Evolutionary conservation across 2,113 vertebrate species (phyloP).

Genomic region (Emydocephalus ijimae): DNA sequence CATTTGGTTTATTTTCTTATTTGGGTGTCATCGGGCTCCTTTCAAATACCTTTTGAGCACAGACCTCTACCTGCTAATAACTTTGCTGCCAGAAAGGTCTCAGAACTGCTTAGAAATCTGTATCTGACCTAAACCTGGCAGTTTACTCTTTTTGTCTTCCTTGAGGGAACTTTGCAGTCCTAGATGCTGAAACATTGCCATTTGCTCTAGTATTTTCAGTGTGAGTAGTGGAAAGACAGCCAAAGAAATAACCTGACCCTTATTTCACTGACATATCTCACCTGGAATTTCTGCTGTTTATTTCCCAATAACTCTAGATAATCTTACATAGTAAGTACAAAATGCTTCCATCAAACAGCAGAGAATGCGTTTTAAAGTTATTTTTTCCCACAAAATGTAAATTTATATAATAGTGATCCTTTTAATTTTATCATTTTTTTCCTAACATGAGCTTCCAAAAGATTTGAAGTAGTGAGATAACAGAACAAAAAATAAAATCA

Average conservation of each 20-base stretch:
- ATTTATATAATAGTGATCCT: slow-evolving; percentile 53
- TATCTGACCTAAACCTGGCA: slow-evolving; percentile 54
- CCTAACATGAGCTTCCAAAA: slow-evolving; percentile 62
- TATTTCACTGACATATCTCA: slow-evolving; percentile 57
- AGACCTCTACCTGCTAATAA: slow-evolving; percentile 43
- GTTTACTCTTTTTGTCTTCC: slow-evolving; percentile 53
- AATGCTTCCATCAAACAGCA: slow-evolving; percentile 56
- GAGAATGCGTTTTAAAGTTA: slow-evolving; percentile 54
- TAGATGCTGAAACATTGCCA: slow-evolving; percentile 59
- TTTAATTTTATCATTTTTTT: slow-evolving; percentile 41
- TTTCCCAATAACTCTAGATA: slow-evolving; percentile 41
- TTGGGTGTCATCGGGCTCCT: slow-evolving; percentile 35
- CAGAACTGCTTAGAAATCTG: slow-evolving; percentile 52
- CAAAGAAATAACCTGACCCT: slow-evolving; percentile 45
- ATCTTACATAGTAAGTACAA: slow-evolving; percentile 59
- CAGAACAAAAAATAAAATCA: slow-evolving; percentile 43
- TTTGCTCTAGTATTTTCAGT: slow-evolving; percentile 61
- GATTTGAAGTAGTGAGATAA: slow-evolving; percentile 54
- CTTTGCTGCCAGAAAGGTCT: slow-evolving; percentile 54
- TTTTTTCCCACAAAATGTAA: slow-evolving; percentile 22
- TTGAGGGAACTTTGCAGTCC: slow-evolving; percentile 57
- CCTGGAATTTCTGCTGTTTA: slow-evolving; percentile 56
- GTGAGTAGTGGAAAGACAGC: slow-evolving; percentile 52
- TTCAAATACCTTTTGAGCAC: slow-evolving; percentile 43
- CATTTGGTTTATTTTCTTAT: slow-evolving; percentile 49